Conservation (phyloP, 1,140 invertebrate genomes). For the Argopecten irradians region DNA sequence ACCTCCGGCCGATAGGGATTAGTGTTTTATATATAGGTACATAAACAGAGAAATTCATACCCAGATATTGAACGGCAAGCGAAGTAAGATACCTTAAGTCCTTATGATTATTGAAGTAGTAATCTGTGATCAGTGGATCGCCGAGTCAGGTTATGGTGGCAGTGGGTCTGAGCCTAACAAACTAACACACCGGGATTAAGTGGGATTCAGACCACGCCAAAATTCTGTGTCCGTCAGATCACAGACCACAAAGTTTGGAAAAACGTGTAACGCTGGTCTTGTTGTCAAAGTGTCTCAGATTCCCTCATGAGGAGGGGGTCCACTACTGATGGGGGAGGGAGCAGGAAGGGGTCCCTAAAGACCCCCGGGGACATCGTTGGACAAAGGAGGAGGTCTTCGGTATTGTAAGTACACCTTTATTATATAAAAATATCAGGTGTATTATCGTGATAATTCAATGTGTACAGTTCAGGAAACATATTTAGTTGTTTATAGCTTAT, state of each 20-base stretch:
- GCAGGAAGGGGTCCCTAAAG: neutral
- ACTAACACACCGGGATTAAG: neutral
- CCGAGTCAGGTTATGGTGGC: neutral
- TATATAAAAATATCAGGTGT: neutral
- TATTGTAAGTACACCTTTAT: neutral
- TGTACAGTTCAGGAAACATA: neutral
- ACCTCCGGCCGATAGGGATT: neutral
- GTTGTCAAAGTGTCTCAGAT: neutral
- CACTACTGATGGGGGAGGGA: neutral
- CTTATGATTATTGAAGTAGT: neutral
- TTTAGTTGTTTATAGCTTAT: neutral
- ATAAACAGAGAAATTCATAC: neutral
- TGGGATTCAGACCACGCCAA: neutral
- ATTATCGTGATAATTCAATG: neutral
- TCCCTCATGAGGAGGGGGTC: neutral
- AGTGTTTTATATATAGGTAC: neutral
- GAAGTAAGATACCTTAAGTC: neutral
- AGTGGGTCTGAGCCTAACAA: neutral
- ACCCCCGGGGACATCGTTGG: neutral
- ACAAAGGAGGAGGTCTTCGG: neutral
- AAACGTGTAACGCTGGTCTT: neutral
- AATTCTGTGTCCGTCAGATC: neutral
- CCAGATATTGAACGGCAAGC: neutral
- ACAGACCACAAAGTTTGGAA: neutral
- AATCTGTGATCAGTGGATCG: slow-evolving; percentile 8